Evolutionary conservation across 2,113 vertebrate species (phyloP).

Genomic region (Neotragus moschatus): DNA sequence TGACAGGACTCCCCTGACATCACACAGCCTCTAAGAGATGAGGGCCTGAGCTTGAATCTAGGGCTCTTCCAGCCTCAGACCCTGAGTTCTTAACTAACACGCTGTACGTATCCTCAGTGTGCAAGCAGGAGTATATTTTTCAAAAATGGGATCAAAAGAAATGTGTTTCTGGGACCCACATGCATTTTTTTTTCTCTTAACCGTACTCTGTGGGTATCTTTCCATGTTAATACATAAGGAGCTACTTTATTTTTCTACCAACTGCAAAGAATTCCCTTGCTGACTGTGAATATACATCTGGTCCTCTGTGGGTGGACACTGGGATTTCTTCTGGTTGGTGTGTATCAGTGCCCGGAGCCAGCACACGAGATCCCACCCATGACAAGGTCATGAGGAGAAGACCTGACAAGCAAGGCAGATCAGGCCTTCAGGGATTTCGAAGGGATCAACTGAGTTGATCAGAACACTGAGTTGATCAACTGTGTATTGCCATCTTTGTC

Average conservation of each 20-base stretch:
- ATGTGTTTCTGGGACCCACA: background rate
- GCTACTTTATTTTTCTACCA: background rate
- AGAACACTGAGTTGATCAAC: background rate
- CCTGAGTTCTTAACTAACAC: background rate
- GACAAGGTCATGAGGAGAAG: too few species aligned
- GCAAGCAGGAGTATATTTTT: background rate
- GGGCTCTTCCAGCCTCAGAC: background rate
- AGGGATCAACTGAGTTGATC: too few species aligned
- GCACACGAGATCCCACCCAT: too few species aligned
- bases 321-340: background rate
- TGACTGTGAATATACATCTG: background rate
- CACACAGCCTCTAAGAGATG: background rate
- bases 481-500: background rate
- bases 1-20: background rate
- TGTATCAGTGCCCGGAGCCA: too few species aligned
- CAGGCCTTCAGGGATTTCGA: too few species aligned
- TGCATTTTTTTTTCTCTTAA: background rate
- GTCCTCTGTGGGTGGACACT: background rate
- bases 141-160: background rate
- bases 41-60: background rate
- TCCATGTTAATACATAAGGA: background rate
- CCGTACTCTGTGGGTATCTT: background rate
- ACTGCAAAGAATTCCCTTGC: background rate
- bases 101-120: accelerated
- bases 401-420: too few species aligned